A percentile compares a stretch with the other conserved stretches of the same genome.
phyloP scores from a whole-genome alignment of 2,888 invertebrate species.

The Aphidoletes aphidimyza region DNA sequence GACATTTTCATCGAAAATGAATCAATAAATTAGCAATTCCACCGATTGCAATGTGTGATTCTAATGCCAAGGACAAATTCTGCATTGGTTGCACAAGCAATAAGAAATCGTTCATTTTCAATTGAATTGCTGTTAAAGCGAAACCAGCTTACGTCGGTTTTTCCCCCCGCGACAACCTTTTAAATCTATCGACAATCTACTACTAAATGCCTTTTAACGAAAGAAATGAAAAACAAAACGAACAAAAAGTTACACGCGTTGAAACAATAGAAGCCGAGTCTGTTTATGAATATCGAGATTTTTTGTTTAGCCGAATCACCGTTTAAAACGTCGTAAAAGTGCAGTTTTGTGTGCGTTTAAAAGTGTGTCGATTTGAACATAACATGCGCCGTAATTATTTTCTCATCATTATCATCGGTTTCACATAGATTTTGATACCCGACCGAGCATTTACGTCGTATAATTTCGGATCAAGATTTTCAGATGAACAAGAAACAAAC shows the following conservation, averaged over 20 bases:
- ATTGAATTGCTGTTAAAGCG: no score
- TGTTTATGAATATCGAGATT: neutral
- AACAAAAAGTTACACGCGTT: neutral
- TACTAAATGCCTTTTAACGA: no score
- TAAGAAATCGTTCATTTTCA: no score
- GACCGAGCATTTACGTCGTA: neutral
- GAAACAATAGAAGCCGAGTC: neutral
- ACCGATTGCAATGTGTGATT: neutral
- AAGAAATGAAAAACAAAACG: no score
- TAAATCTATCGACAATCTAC: no score
- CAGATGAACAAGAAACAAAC: no score
- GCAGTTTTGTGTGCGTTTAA: neutral
- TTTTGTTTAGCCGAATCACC: neutral
- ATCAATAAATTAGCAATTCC: neutral
- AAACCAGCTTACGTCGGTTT: no score
- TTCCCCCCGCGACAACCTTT: no score
- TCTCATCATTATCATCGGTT: constrained; percentile 35
- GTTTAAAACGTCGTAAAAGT: neutral
- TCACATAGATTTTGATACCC: no score
- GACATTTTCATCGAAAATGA: constrained; percentile 5
- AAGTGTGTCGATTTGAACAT: constrained; percentile 11
- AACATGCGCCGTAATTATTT: neutral
- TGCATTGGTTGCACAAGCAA: neutral
- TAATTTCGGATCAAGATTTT: neutral
- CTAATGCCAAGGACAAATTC: constrained; percentile 37